Evolutionary conservation across 2,113 vertebrate genomes (phyloP).

Genomic region (Pollimyrus isidori): DNA sequence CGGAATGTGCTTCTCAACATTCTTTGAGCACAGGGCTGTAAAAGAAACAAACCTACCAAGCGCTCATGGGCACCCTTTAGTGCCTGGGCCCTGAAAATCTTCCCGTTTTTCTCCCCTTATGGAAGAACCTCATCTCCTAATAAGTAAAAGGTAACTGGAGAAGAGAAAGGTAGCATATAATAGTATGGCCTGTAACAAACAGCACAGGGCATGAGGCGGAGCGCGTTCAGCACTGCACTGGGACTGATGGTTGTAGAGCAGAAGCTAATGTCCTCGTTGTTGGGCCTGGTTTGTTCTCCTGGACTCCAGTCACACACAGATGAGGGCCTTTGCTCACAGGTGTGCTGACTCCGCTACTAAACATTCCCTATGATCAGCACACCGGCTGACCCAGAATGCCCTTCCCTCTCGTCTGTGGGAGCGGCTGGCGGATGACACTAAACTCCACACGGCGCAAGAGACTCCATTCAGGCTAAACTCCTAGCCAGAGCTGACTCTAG

Average conservation of each 20-base stretch:
- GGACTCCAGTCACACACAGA: background rate
- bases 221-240: background rate
- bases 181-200: background rate
- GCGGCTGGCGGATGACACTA: background rate
- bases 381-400: background rate
- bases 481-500: background rate
- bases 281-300: background rate
- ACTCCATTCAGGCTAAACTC: background rate
- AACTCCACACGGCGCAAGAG: background rate
- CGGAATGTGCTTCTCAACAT: background rate
- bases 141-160: background rate
- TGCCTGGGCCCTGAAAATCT: background rate
- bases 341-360: background rate
- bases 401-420: background rate
- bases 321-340: background rate
- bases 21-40: background rate
- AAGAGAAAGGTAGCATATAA: background rate
- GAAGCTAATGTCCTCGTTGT: background rate
- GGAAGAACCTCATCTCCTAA: background rate
- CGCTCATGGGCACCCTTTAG: background rate
- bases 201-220: background rate
- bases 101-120: background rate
- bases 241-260: background rate
- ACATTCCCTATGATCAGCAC: background rate
- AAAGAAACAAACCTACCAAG: background rate